Evolutionary conservation across 2,113 vertebrate genomes (phyloP), one percentile per base, ranked within the genome.

Genomic region (Hemichromis elongatus): DNA sequence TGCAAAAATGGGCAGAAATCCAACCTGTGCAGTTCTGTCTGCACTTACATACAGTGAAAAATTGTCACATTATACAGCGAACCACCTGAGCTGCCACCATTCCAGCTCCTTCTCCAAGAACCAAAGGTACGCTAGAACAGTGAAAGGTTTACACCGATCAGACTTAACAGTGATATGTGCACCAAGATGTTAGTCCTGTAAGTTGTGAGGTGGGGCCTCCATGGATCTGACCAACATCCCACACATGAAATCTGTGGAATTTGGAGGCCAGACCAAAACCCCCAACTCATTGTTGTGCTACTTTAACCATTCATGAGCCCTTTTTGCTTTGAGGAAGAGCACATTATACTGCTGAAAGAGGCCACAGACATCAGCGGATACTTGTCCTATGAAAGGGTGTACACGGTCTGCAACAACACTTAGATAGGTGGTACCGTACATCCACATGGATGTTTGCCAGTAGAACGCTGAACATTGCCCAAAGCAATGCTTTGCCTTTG

Each of bases 231-330:
- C 6, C 61, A 66, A 66, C 61, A 66, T 66, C 33, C 6, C 61
- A 66, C 19, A 40, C 6, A 66, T 37, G 61, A 14, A 7, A 40
- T 40, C 61, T 63, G 33, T 18, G 10, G 59, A 63, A 63, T n/a
- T 12, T 63, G 0, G 57, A 63, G 30, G 59, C 0, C 59, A 37
- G n/a, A 0, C 7, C 30, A 35, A 37, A 18, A 63, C 33, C 33
- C 21, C 33, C 37, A 19, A 37, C 19, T 66, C 21, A 37, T 66
- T 40, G 61, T 40, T 40, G 33, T 66, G 33, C 61, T 21, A 33
- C 61, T 66, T 33, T 21, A 66, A 66, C 33, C 3, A 66, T 14
- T 40, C 61, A 21, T 2, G 61, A 66, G 19, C 3, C 11, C 0
- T 21, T 37, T 37, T 40, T 8, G 19, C 33, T 66, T 66, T 21